A percentile compares a stretch with the other conserved stretches of the same genome.
Conservation (phyloP, 1,140 invertebrate species). For the Drosophila murphyi region DNA sequence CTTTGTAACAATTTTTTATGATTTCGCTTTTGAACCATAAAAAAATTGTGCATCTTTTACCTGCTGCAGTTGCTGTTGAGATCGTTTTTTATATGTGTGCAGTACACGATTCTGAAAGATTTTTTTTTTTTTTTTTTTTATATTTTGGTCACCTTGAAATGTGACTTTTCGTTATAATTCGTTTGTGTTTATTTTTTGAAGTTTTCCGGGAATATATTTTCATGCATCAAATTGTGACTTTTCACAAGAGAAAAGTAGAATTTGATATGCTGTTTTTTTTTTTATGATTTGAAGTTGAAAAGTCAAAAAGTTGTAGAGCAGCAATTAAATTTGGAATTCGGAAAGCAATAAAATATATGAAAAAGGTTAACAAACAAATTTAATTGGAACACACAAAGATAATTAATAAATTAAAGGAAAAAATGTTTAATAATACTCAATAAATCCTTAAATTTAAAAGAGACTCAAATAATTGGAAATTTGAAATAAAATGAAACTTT, state of each 20-base stretch:
- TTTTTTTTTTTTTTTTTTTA: slow-evolving; percentile 35
- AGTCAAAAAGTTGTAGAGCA: slow-evolving; percentile 21
- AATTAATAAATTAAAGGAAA: too few relatives aligned
- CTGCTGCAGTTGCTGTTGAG: slow-evolving; percentile 26
- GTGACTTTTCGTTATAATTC: slow-evolving; percentile 80
- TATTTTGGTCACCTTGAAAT: slow-evolving; percentile 57
- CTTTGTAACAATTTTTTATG: slow-evolving; percentile 82
- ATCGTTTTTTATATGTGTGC: slow-evolving; percentile 44
- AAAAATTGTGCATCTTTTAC: slow-evolving; percentile 56
- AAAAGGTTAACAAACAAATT: too few relatives aligned
- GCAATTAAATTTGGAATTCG: too few relatives aligned
- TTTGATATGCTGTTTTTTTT: not conserved
- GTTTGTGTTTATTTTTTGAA: slow-evolving; percentile 36
- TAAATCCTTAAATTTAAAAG: too few relatives aligned
- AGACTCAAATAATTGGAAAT: too few relatives aligned
- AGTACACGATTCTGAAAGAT: slow-evolving; percentile 41
- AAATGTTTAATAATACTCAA: too few relatives aligned
- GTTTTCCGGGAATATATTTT: slow-evolving; percentile 56
- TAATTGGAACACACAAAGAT: too few relatives aligned
- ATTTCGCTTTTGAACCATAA: slow-evolving; percentile 57
- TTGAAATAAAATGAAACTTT: too few relatives aligned
- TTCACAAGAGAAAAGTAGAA: not conserved
- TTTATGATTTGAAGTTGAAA: slow-evolving; percentile 26
- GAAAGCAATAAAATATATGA: too few relatives aligned
- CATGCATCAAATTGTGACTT: slow-evolving; percentile 13